phyloP scores from a whole-genome alignment of 2,113 vertebrate species.

The Ibidorhyncha struthersii region DNA sequence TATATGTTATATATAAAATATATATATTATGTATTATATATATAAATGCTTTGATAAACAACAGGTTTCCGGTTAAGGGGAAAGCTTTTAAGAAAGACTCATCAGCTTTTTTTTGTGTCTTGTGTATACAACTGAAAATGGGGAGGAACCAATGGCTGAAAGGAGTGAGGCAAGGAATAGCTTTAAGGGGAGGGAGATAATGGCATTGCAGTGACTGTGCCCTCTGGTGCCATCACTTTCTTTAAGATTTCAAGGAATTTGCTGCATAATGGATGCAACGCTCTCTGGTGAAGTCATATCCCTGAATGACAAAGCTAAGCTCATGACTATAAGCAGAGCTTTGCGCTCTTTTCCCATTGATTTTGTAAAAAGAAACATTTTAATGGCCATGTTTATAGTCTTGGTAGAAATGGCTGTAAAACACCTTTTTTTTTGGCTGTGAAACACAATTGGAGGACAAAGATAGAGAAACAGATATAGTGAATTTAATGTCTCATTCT shows the following conservation, averaged over 20 bases:
- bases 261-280: background rate
- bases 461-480: background rate
- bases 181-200: background rate
- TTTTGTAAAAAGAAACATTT: background rate
- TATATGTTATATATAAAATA: background rate
- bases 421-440: background rate
- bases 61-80: background rate
- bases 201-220: background rate
- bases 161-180: background rate
- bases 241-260: slow-evolving; percentile 12
- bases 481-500: background rate
- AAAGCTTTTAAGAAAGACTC: slow-evolving; percentile 2
- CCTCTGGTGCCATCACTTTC: background rate
- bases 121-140: background rate
- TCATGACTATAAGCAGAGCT: slow-evolving; percentile 6
- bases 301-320: slow-evolving; percentile 7
- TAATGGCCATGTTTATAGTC: background rate
- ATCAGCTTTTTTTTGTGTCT: background rate
- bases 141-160: slow-evolving; percentile 32
- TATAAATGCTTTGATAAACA: slow-evolving; percentile 1
- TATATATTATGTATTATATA: slow-evolving; percentile 11
- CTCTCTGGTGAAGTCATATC: background rate
- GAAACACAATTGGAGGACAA: background rate
- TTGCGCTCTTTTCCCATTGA: background rate
- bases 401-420: background rate